These are phyloP conservation scores for Spermophilus dauricus DNA, from an alignment of 2,113 vertebrate genomes.

Conservation along the genomic window DNA sequence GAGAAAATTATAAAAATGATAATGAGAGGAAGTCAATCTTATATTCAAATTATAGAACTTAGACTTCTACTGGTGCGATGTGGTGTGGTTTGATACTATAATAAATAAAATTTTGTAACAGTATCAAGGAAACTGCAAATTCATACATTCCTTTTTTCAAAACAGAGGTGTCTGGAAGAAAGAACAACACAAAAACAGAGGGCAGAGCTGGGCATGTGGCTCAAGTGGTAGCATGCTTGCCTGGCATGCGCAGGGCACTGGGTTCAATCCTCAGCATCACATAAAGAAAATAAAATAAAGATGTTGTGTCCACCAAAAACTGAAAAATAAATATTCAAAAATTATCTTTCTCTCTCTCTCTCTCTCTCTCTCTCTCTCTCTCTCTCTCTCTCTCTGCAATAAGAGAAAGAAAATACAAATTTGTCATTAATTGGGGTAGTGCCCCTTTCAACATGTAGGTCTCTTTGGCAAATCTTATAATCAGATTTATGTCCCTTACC, in stretches of 20 bases:
- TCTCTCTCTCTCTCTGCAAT: background rate
- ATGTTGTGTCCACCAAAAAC: too few relatives aligned
- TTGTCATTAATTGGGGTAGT: background rate
- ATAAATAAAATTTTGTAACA: conserved; percentile 19
- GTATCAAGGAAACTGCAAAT: background rate
- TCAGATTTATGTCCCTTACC: background rate
- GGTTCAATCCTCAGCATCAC: too few relatives aligned
- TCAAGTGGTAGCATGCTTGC: too few relatives aligned
- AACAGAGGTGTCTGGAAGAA: background rate
- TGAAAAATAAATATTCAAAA: too few relatives aligned
- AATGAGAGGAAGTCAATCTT: background rate
- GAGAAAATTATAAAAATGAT: background rate
- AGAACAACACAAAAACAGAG: background rate
- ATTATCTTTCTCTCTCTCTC: too few relatives aligned
- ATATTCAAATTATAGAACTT: background rate
- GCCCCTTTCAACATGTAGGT: background rate
- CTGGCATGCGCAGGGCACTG: too few relatives aligned
- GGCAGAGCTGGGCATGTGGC: background rate
- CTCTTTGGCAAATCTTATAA: background rate
- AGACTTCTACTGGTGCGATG: background rate
- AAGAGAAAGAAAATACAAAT: background rate
- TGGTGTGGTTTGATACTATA: background rate
- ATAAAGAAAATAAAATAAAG: too few relatives aligned
- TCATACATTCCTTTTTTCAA: background rate
- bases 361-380: too few relatives aligned